Conservation (phyloP, 2,113 vertebrate genomes). For the Otis tarda region DNA sequence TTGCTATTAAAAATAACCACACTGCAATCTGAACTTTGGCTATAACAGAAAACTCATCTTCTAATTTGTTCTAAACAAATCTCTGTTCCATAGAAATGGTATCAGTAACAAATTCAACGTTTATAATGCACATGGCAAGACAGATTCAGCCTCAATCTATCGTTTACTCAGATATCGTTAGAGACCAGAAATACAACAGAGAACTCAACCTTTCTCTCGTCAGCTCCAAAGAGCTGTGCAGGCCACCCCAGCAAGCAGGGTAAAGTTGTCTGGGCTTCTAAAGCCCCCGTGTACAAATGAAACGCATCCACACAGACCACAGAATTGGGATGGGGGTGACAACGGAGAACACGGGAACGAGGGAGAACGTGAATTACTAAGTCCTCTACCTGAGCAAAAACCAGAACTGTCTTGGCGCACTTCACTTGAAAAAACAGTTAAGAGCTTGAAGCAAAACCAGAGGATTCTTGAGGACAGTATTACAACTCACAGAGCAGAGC, state of each 20-base stretch:
- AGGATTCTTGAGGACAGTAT: not conserved
- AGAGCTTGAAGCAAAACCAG: slow-evolving; percentile 8
- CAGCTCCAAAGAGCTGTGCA: not conserved
- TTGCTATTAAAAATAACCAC: slow-evolving; percentile 26
- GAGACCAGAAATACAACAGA: not conserved
- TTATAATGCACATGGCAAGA: not conserved
- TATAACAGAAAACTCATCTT: not conserved
- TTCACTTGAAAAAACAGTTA: slow-evolving; percentile 42
- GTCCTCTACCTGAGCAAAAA: not conserved
- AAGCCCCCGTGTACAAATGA: not conserved
- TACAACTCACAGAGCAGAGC: not conserved
- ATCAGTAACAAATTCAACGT: not conserved
- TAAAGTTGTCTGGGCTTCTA: not conserved
- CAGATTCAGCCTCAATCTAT: not conserved
- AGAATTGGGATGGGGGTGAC: accelerated
- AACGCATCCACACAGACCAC: not conserved
- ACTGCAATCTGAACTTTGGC: not conserved
- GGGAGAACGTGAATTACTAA: not conserved
- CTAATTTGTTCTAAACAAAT: slow-evolving; percentile 17
- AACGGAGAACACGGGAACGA: not conserved
- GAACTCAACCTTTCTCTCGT: not conserved
- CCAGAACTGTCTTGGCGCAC: not conserved
- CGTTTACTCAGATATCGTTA: not conserved
- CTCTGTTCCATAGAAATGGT: not conserved
- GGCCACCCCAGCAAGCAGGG: not conserved